phyloP scores from a whole-genome alignment of 1,140 invertebrate genomes.

The Drosophila auraria region DNA sequence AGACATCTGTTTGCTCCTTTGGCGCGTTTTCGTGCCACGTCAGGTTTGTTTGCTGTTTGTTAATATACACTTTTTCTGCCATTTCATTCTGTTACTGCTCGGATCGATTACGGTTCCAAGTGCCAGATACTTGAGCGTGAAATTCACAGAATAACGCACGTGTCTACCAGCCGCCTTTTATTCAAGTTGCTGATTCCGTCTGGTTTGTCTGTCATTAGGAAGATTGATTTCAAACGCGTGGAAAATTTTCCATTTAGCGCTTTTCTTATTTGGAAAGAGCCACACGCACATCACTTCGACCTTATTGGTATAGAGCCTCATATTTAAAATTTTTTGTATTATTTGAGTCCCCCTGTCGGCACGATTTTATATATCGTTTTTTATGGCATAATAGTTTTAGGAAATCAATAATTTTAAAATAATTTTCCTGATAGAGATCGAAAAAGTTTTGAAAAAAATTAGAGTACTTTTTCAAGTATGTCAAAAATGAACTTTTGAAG shows the following conservation, averaged over 20 bases:
- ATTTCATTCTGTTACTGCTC: slow-evolving; percentile 69
- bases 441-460: not conserved
- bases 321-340: slow-evolving; percentile 16
- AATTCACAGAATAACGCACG: slow-evolving; percentile 66
- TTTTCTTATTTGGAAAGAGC: slow-evolving; percentile 52
- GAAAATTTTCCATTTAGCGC: slow-evolving; percentile 46
- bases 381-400: not conserved
- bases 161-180: slow-evolving; percentile 61
- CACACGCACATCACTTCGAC: slow-evolving; percentile 46
- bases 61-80: slow-evolving; percentile 56
- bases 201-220: slow-evolving; percentile 74
- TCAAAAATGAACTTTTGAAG: too few species aligned
- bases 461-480: too few species aligned
- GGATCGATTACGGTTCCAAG: slow-evolving; percentile 78
- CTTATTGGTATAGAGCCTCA: not conserved
- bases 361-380: not conserved
- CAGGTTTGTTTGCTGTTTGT: slow-evolving; percentile 57
- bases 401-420: not conserved
- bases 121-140: slow-evolving; percentile 81
- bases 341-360: not conserved
- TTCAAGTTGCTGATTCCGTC: slow-evolving; percentile 24
- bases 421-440: not conserved
- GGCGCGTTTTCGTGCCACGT: slow-evolving; percentile 37
- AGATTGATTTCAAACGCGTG: slow-evolving; percentile 78
- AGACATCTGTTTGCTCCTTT: slow-evolving; percentile 42